These are phyloP conservation scores for Gymnothorax javanicus DNA, from an alignment of 2,797 vertebrate genomes.

Conservation along the genomic window DNA sequence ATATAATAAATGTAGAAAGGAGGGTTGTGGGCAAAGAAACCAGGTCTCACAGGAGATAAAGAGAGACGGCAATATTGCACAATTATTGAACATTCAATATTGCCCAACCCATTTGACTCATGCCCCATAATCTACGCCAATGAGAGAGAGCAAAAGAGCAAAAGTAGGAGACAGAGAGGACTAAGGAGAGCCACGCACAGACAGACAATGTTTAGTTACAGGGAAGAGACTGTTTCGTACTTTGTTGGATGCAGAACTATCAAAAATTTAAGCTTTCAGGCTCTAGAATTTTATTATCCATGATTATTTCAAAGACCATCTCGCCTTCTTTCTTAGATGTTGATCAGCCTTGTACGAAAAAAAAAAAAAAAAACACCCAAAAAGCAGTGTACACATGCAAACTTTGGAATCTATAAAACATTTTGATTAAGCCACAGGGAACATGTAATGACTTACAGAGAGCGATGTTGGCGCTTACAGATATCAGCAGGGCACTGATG, in stretches of 20 bases:
- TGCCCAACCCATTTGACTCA: constrained; percentile 53
- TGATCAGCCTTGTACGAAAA: neutral
- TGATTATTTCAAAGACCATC: neutral
- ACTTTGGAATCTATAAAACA: neutral
- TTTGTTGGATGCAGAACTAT: neutral
- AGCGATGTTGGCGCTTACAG: constrained; percentile 55
- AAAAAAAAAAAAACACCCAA: neutral
- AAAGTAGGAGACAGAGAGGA: constrained; percentile 14
- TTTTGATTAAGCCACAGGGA: neutral
- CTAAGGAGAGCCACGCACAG: constrained; percentile 16
- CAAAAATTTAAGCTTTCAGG: constrained; percentile 2
- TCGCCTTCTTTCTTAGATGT: neutral
- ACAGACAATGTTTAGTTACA: constrained; percentile 55
- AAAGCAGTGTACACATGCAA: neutral
- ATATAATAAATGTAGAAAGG: neutral
- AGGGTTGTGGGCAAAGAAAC: neutral
- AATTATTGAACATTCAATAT: constrained; percentile 66
- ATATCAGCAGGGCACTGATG: constrained; percentile 62
- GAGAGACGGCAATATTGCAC: constrained; percentile 63
- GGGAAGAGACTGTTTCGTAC: constrained; percentile 41
- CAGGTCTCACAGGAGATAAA: neutral
- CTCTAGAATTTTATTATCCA: neutral
- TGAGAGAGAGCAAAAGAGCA: constrained; percentile 20
- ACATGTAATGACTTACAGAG: constrained; percentile 53
- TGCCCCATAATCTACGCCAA: neutral